Evolutionary conservation across 2,888 invertebrate genomes (phyloP).

Genomic region (Eulithis prunata): DNA sequence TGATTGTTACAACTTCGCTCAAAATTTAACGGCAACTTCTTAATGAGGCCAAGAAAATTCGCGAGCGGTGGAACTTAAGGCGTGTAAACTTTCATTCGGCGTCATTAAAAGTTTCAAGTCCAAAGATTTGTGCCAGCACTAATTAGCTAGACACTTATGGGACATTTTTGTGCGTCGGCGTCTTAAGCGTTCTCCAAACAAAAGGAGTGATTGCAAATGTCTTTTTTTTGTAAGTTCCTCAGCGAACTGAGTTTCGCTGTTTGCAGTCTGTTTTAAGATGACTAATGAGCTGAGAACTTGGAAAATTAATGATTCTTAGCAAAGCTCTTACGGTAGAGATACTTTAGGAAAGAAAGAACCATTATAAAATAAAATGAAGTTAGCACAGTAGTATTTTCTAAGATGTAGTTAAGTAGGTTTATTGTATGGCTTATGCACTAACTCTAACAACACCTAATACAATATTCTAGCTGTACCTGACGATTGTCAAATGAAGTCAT

Average conservation of each 20-base stretch:
- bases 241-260: constrained; percentile 30
- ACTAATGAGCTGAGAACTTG: constrained; percentile 26
- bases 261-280: constrained; percentile 23
- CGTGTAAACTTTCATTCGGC: constrained; percentile 80
- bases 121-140: constrained; percentile 80
- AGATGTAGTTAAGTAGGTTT: not conserved
- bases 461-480: constrained; percentile 16
- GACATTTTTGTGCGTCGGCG: constrained; percentile 52
- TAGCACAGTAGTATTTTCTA: too few relatives aligned
- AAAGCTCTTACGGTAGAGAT: too few relatives aligned
- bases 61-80: constrained; percentile 72
- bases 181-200: constrained; percentile 49
- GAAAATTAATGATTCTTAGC: not conserved
- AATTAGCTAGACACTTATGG: constrained; percentile 76
- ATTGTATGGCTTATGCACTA: not conserved
- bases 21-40: constrained; percentile 71
- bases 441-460: constrained; percentile 11
- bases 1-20: constrained; percentile 68
- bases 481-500: constrained; percentile 28
- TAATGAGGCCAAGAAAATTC: constrained; percentile 80
- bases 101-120: constrained; percentile 80
- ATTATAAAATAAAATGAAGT: too few relatives aligned
- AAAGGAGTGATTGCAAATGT: constrained; percentile 40
- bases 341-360: too few relatives aligned
- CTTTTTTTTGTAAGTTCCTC: constrained; percentile 27